Evolutionary conservation across 2,113 vertebrate genomes (phyloP).

Genomic region (Rhea pennata): DNA sequence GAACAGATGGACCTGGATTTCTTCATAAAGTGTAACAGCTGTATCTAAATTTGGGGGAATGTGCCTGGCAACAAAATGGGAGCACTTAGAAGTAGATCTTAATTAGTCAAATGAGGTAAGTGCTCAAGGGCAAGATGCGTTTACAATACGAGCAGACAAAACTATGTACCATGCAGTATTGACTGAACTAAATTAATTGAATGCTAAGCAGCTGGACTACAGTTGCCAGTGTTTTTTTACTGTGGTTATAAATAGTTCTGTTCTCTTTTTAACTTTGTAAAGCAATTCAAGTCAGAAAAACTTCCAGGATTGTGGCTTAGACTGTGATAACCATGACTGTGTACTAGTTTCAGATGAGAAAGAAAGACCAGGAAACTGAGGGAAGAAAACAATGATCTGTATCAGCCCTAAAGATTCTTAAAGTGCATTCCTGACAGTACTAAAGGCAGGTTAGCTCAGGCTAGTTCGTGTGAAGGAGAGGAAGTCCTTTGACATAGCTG

Average conservation of each 20-base stretch:
- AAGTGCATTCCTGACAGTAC: not conserved
- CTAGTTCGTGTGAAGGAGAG: not conserved
- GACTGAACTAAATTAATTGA: constrained; percentile 63
- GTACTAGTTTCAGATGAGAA: not conserved
- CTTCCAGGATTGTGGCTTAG: not conserved
- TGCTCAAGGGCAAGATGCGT: constrained; percentile 56
- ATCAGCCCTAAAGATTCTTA: not conserved
- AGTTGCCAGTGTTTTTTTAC: constrained; percentile 43
- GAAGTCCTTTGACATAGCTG: not conserved
- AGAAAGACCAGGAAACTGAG: not conserved
- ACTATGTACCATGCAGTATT: constrained; percentile 57
- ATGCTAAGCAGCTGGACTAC: constrained; percentile 56
- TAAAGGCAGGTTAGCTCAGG: not conserved
- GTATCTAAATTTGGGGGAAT: not conserved
- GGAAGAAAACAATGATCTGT: not conserved
- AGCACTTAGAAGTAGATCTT: constrained; percentile 51
- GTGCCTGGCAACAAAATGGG: constrained; percentile 24
- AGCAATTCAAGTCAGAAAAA: not conserved
- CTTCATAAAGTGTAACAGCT: not conserved
- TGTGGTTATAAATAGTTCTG: constrained; percentile 36
- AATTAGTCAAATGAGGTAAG: constrained; percentile 54
- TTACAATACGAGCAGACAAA: constrained; percentile 23
- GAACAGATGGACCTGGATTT: constrained; percentile 23
- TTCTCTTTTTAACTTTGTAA: constrained; percentile 43
- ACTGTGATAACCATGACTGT: not conserved